phyloP scores from a whole-genome alignment of 2,797 vertebrate genomes.

The Hipposideros larvatus region DNA sequence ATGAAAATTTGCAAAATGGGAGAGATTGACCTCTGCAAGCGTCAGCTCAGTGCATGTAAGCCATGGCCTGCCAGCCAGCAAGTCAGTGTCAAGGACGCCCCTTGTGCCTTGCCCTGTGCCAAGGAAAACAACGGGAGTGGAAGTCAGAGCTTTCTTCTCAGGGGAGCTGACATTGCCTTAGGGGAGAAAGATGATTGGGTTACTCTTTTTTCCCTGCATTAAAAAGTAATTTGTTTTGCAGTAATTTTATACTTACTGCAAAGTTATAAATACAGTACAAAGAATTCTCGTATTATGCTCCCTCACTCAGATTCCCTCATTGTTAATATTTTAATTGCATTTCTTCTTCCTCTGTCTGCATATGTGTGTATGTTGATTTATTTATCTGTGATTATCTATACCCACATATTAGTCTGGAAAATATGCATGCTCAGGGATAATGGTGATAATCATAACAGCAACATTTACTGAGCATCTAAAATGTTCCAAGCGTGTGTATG shows the following conservation, averaged over 20 bases:
- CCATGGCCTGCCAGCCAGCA: not conserved
- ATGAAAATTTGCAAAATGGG: not conserved
- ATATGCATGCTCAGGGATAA: not conserved
- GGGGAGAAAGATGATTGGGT: not conserved
- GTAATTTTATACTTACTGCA: not conserved
- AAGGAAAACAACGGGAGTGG: not conserved
- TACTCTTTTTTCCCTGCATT: not conserved
- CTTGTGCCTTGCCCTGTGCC: not conserved
- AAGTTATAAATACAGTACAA: not conserved
- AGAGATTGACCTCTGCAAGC: not conserved
- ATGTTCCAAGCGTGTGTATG: not conserved
- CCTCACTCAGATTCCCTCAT: not conserved
- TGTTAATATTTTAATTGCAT: not conserved
- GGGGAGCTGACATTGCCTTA: not conserved
- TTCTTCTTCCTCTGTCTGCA: not conserved
- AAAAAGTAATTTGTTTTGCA: conserved; percentile 42
- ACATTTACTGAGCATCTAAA: not conserved
- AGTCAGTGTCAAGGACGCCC: not conserved
- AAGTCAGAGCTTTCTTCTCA: not conserved
- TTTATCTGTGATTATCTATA: not conserved
- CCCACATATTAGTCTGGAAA: not conserved
- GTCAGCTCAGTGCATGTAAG: rapidly evolving
- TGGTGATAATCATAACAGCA: not conserved
- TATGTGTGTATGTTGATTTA: not conserved
- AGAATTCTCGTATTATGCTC: not conserved